A percentile compares a stretch with the other conserved stretches of the same genome.
Conservation (phyloP, 1,140 invertebrate species). For the Sitobion miscanthi region DNA sequence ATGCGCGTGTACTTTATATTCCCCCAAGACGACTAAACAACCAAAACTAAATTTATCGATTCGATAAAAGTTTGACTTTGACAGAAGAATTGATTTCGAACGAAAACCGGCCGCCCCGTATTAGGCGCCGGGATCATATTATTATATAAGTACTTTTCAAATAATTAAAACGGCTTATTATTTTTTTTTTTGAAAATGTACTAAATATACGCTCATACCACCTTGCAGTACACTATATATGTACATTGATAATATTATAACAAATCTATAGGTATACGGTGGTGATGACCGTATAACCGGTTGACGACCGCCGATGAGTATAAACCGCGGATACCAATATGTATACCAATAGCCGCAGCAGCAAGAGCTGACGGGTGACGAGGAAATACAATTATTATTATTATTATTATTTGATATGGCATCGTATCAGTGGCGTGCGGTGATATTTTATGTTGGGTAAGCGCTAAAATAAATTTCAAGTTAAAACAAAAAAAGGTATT, state of each 20-base stretch:
- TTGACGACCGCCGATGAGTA: neutral
- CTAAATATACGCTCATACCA: neutral
- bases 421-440: neutral
- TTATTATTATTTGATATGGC: neutral
- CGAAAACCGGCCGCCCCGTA: neutral
- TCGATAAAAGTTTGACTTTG: neutral
- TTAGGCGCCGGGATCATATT: neutral
- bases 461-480: no score
- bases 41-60: slow-evolving; percentile 9
- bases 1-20: neutral
- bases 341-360: neutral
- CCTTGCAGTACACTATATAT: no score
- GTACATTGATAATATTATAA: no score
- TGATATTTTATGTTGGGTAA: no score
- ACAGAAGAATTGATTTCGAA: slow-evolving; percentile 14
- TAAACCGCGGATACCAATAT: neutral
- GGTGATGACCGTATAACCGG: no score
- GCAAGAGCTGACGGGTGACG: neutral
- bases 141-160: neutral
- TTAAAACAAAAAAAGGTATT: no score
- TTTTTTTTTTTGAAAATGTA: neutral
- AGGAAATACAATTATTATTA: neutral
- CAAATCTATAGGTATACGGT: no score
- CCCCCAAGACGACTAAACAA: neutral
- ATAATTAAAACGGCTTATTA: neutral